Conservation (phyloP, 2,888 invertebrate genomes). For the Magallana nippona region DNA sequence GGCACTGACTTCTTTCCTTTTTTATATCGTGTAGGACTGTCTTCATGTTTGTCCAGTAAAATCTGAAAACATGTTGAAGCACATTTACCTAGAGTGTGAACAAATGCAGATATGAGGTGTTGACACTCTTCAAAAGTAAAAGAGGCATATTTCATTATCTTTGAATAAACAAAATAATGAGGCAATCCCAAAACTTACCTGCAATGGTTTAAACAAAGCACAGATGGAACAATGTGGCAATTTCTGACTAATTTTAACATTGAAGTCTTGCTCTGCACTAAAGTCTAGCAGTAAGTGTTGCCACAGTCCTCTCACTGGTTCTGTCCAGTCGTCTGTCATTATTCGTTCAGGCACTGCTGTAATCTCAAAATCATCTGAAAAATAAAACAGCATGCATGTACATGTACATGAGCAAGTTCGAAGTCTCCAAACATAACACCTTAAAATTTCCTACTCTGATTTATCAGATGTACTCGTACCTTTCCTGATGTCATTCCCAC, state of each 20-base stretch:
- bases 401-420: neutral
- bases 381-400: neutral
- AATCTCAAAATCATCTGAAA: slow-evolving; percentile 25
- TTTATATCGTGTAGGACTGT: slow-evolving; percentile 37
- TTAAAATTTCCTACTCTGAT: no score
- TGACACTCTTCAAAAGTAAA: no score
- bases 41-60: slow-evolving; percentile 31
- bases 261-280: slow-evolving; percentile 81
- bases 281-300: slow-evolving; percentile 80
- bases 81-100: neutral
- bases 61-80: slow-evolving; percentile 29
- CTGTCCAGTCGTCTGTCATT: slow-evolving; percentile 73
- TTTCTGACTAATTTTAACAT: slow-evolving; percentile 81
- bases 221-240: slow-evolving; percentile 84
- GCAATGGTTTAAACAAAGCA: slow-evolving; percentile 80
- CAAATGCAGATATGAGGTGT: no score
- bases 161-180: neutral
- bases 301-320: slow-evolving; percentile 79
- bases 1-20: slow-evolving; percentile 47
- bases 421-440: no score
- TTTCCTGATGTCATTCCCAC: neutral
- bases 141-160: no score
- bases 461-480: neutral
- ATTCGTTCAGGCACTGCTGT: slow-evolving; percentile 44
- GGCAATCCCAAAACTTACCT: slow-evolving; percentile 60